Percentiles rank a stretch among this genome's conserved stretches.
phyloP scores from a whole-genome alignment of 2,113 vertebrate species.

The Brienomyrus longianalis region DNA sequence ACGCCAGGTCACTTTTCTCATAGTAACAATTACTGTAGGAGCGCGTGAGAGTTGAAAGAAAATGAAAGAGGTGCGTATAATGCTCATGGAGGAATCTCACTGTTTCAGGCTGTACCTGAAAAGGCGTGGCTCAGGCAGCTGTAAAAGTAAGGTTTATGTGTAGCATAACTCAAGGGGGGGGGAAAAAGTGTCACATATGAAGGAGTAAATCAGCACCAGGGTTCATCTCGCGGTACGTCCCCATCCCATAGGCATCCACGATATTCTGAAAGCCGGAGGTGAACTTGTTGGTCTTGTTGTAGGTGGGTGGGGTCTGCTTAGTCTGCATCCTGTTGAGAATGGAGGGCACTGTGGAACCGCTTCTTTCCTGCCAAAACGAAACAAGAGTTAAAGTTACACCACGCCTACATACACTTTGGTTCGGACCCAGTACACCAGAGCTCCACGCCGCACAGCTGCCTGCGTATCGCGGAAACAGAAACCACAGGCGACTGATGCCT shows the following conservation, averaged over 20 bases:
- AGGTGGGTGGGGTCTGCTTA: constrained; percentile 86
- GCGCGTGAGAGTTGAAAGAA: not conserved
- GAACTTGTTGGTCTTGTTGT: constrained; percentile 95
- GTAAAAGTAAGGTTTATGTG: not conserved
- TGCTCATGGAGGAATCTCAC: not conserved
- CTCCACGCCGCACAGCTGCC: not conserved
- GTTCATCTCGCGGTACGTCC: constrained; percentile 90
- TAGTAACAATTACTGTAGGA: too few relatives aligned
- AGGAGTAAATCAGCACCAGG: constrained; percentile 63
- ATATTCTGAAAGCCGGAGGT: constrained; percentile 96
- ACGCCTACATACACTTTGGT: not conserved
- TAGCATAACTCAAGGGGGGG: not conserved
- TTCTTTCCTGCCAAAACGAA: constrained; percentile 70
- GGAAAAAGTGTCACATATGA: not conserved
- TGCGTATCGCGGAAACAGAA: not conserved
- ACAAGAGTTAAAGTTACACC: not conserved
- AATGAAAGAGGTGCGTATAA: not conserved
- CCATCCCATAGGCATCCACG: constrained; percentile 88
- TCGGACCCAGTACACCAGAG: not conserved
- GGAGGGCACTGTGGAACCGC: constrained; percentile 82
- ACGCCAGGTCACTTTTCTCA: too few relatives aligned
- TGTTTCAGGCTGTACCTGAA: not conserved
- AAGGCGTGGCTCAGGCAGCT: not conserved
- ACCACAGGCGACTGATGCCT: not conserved
- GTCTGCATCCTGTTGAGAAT: constrained; percentile 85